A percentile compares a stretch with the other conserved stretches of the same genome.
Evolutionary conservation across 2,888 invertebrate species (phyloP).

Genomic region (Trimorus sp.): DNA sequence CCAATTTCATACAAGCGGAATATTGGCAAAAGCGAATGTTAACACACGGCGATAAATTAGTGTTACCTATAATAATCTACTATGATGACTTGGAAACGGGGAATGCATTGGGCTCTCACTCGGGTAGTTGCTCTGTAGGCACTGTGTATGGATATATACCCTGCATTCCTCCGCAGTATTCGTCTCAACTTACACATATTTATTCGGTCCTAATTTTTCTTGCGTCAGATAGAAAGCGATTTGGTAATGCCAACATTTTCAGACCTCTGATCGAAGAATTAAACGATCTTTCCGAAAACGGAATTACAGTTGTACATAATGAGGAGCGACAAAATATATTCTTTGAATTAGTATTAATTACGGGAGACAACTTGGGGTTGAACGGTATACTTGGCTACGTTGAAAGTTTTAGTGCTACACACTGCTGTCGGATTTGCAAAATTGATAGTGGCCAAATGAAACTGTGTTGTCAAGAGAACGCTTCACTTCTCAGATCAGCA

Average conservation of each 20-base stretch:
- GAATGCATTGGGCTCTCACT: constrained; percentile 6
- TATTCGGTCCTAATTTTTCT: constrained; percentile 24
- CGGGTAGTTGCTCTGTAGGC: neutral
- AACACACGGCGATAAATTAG: constrained; percentile 8
- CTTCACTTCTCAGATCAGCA: no score
- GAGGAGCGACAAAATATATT: constrained; percentile 5
- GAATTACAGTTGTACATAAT: constrained; percentile 20
- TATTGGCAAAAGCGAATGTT: constrained; percentile 17
- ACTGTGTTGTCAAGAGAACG: neutral
- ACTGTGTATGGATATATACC: constrained; percentile 24
- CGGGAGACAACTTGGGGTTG: constrained; percentile 25
- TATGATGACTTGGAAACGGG: constrained; percentile 20
- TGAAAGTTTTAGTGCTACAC: constrained; percentile 12
- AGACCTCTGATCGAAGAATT: constrained; percentile 19
- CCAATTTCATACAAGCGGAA: constrained; percentile 13
- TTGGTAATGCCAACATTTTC: constrained; percentile 20
- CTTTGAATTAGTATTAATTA: constrained; percentile 20
- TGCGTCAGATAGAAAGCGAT: constrained; percentile 11
- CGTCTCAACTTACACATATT: constrained; percentile 12
- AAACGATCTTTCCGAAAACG: constrained; percentile 20
- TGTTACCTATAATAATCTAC: constrained; percentile 11
- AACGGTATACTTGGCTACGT: constrained; percentile 20
- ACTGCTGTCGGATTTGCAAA: constrained; percentile 5
- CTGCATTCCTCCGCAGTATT: constrained; percentile 26
- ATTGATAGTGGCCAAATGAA: constrained; percentile 6